Evolutionary conservation across 2,113 vertebrate genomes (phyloP), one percentile per base, ranked within the genome.

Genomic region (Prolemur simus): DNA sequence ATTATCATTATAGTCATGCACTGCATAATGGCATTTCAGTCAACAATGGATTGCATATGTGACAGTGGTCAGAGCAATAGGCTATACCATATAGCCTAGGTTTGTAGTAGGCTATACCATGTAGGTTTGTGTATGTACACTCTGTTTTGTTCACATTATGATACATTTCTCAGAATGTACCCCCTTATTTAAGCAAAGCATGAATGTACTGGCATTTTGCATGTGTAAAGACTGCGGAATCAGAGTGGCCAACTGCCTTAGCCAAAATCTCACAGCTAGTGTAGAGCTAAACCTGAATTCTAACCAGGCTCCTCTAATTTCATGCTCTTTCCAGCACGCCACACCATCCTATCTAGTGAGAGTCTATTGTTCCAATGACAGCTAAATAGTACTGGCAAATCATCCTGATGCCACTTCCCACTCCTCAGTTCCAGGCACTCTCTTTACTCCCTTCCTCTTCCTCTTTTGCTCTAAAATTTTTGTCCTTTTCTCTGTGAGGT

Each of bases 281-380:
- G 47, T 4, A 74, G 14, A 93, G 37, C 15, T 86, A 97, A 87
- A 89, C 27, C 42, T 89, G 64, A 91, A 78, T 93, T 95, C 34
- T 91, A 69, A 87, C 6, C 37, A 81, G 13, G 12, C 37, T 42
- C 63, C 27, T 78, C 92, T 81, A 66, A 89, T 82, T 74, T 76
- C 64, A n/a, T 64, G 47, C 21, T 58, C 56, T 90, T 68, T 94
- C 49, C 47, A 77, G 17, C 23, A 39, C 14, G 80, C 37, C 42
- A 25, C 20, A 39, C 29, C 64, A 20, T 6, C 73, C 25, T 60
- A 9, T 29, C n/a, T n/a, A 15, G 32, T 92, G 18, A 90, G 12
- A n/a, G 6, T 78, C 60, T 83, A 3, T 54, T 54, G 3, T 73
- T 88, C 76, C 81, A 66, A 42, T 74, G 47, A 86, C 69, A 92